Conservation (phyloP, 2,797 vertebrate genomes). For the Phylloscopus collybita region DNA sequence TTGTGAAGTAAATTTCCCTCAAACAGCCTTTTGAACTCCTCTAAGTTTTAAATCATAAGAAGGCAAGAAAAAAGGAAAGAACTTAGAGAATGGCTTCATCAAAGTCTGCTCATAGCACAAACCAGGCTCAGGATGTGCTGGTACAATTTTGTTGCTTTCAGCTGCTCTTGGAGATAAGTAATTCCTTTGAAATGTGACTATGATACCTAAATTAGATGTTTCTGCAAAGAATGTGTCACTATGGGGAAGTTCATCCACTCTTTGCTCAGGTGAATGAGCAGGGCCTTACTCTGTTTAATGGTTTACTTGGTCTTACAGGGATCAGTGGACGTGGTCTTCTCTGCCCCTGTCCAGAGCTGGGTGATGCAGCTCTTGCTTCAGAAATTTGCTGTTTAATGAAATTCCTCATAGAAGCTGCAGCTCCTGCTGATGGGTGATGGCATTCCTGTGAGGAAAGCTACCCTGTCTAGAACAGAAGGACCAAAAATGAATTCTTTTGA, state of each 20-base stretch:
- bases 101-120: background rate
- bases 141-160: background rate
- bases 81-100: background rate
- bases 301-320: background rate
- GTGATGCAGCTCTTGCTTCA: background rate
- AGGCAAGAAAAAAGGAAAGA: background rate
- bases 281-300: background rate
- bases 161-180: background rate
- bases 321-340: accelerated
- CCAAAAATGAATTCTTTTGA: background rate
- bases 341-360: background rate
- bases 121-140: background rate
- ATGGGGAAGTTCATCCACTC: background rate
- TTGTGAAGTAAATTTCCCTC: background rate
- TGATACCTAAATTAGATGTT: background rate
- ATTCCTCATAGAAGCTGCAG: background rate
- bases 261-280: background rate
- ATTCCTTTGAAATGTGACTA: background rate
- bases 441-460: background rate
- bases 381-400: background rate
- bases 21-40: background rate
- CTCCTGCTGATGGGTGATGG: background rate
- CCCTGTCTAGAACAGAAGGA: background rate
- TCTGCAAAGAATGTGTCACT: background rate
- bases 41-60: background rate